Evolutionary conservation across 2,113 vertebrate genomes (phyloP), one percentile per base, ranked within the genome.

Genomic region (Pampusana beccarii): DNA sequence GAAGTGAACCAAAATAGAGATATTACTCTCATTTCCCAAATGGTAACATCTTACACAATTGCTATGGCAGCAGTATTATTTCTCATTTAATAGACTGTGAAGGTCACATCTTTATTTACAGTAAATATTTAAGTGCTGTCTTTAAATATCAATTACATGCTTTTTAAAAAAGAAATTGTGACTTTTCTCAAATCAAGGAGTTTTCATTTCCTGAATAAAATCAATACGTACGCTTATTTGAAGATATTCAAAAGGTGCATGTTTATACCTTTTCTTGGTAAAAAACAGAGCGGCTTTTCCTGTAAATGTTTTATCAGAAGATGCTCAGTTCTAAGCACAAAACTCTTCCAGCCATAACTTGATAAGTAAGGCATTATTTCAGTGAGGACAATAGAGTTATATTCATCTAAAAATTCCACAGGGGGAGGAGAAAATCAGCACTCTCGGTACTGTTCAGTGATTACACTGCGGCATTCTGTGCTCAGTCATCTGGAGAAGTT

Each of bases 191-290:
- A 87, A 25, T 25, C 4, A 20, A 10, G 29, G 12, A 33, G 6
- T 36, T 36, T 53, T 31, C 10, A 19, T 14, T 38, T 70, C 23
- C 24, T 50, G 56, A 66, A 54, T 26, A 81, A 91, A 79, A 67
- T 21, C 13, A 51, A 26, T 5, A 40, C 5, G 5, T 1, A 18
- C 2, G 12, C 8, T 54, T 8, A 25, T 44, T 7, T 44, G 14
- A 92, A 61, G 18, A 24, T 28, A 79, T 23, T 58, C 7, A 34
- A 67, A 90, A 80, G 16, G 0, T 6, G 1, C 20, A 5, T 0
- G 2, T 34, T 65, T 33, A 53, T 29, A 64, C 4, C 12, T 88
- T 48, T 61, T 44, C 42, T 20, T 31, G 33, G 42, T 53, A n/a
- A 58, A 72, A 79, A 62, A 6, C 9, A 11, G 67, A 73, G 58